Base-by-base conservation (phyloP, 64 coral and sea anemone genomes). In the Stichodactyla mertensii region DNA sequence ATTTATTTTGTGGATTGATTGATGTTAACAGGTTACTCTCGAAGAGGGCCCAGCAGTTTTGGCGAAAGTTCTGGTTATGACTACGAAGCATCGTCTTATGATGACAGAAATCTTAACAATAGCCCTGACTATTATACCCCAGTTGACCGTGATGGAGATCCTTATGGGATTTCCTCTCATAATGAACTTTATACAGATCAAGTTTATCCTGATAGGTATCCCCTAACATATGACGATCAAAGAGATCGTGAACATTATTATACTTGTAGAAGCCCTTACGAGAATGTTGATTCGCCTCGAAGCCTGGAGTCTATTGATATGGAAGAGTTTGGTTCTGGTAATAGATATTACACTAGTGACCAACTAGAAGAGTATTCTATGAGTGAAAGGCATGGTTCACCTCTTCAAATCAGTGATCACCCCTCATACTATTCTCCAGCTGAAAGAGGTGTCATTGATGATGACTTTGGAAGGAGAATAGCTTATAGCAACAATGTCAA, bases 41-140 rank as follows among this genome's bases (percentile, higher is more conserved):
- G 5, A 55, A 20, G 51, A 81, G 12, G 78, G 4, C 16, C 2
- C 31, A 53, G 51, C 36, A 55, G 26, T 55, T 28, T 52, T 81
- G 78, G 78, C 31, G 51, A 12, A 52, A 55, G 78, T 81, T 53
- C 78, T 81, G 78, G 78, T 20, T 81, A 55, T 81, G 78, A 81
- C 26, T 74, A 31, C 4, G 11, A 74, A 27, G 24, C 12, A 13
- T 26, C 69, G 13, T 26, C 6, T 31, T 74, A 74, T 23, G 27
- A 10, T 11, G 69, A 74, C 24, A 74, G 69, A 23, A 74, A 26
- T 74, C n/a, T 26, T 27, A 9, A 26, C 16, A 74, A 9, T 27
- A 27, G 11, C 12, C 69, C 24, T 74, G 69, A 74, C 69, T 74
- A 36, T 74, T 74, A 74, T 74, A 74, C 20, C 24, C 10, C 69